Evolutionary conservation across 1,140 invertebrate species (phyloP).

Genomic region (Drosophila sulfurigaster): DNA sequence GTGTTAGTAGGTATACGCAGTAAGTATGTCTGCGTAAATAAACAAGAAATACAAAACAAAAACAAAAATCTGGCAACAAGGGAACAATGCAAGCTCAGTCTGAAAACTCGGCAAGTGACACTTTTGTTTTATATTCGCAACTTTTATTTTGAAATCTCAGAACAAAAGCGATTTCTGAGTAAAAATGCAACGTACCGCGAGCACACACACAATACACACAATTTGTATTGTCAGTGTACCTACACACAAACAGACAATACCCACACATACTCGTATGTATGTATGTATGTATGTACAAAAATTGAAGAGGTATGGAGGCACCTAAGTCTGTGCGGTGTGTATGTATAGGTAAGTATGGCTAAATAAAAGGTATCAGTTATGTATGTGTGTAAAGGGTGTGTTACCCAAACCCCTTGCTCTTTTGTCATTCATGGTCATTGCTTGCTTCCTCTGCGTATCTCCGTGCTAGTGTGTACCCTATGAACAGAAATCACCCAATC

Average conservation of each 20-base stretch:
- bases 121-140: slow-evolving; percentile 82
- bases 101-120: slow-evolving; percentile 65
- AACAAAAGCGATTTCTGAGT: slow-evolving; percentile 76
- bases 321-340: neutral
- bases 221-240: slow-evolving; percentile 42
- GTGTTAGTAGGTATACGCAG: neutral
- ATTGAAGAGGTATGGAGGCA: slow-evolving; percentile 12
- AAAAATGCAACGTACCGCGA: slow-evolving; percentile 56
- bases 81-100: slow-evolving; percentile 73
- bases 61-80: slow-evolving; percentile 31
- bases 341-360: neutral
- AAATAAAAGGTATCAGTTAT: slow-evolving; percentile 10
- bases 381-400: slow-evolving; percentile 13
- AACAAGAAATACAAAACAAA: slow-evolving; percentile 5
- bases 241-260: neutral
- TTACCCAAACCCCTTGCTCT: neutral
- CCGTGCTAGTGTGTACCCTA: neutral
- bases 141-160: slow-evolving; percentile 70
- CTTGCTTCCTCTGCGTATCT: neutral
- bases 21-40: slow-evolving; percentile 1
- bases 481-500: neutral
- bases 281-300: too few relatives aligned
- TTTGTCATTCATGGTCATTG: slow-evolving; percentile 9
- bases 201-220: slow-evolving; percentile 30
- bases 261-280: slow-evolving; percentile 2